Evolutionary conservation across 2,797 vertebrate species (phyloP).

Genomic region (Rallus crepitans): DNA sequence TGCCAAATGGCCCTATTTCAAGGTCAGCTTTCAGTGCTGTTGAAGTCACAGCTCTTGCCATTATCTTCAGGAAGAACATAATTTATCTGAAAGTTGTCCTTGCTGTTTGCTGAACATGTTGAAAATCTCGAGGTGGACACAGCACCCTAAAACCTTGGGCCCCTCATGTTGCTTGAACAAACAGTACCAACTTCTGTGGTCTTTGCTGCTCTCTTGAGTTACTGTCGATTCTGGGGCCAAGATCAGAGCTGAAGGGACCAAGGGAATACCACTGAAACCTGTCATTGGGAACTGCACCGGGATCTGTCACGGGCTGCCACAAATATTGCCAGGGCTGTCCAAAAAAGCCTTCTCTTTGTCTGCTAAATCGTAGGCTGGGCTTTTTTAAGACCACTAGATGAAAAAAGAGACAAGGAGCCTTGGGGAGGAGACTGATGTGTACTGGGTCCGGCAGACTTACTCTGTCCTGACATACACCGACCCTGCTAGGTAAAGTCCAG

Average conservation of each 20-base stretch:
- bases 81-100: neutral
- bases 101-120: neutral
- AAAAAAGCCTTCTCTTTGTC: neutral
- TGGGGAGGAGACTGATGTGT: neutral
- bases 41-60: neutral
- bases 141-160: neutral
- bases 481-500: rapidly evolving
- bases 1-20: constrained; percentile 39
- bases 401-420: neutral
- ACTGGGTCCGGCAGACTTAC: neutral
- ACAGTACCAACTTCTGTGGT: neutral
- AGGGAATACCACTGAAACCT: neutral
- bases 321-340: neutral
- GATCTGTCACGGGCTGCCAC: neutral
- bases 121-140: neutral
- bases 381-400: neutral
- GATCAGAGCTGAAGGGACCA: neutral
- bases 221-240: neutral
- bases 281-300: neutral
- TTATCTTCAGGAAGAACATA: neutral
- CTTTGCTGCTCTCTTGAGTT: neutral
- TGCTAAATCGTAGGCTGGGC: neutral
- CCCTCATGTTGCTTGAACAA: neutral
- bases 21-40: constrained; percentile 9
- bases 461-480: neutral